Evolutionary conservation across 2,113 vertebrate species (phyloP), one percentile per base, ranked within the genome.

Genomic region (Xiphophorus hellerii): DNA sequence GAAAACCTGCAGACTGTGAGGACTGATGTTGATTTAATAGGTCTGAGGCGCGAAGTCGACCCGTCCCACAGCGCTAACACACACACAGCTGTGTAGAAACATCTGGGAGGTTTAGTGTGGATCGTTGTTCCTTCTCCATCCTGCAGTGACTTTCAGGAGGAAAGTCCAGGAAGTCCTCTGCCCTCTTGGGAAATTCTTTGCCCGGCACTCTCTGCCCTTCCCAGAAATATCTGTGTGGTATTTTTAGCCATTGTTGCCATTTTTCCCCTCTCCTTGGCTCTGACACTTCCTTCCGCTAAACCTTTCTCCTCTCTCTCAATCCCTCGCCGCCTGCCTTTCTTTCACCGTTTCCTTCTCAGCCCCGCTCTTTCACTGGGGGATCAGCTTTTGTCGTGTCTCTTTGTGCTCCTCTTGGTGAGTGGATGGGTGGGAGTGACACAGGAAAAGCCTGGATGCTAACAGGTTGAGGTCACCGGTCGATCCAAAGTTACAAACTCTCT

Each of bases 211-310:
- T 63, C 60, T 82, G 74, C 81, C 79, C 74, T 80, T 77, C 80
- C 74, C 75, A 73, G 76, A 29, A 2, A 62, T 80, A 78, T 72
- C 76, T 78, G 63, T 30, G 65, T 84, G 75, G 69, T 91, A 92
- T 93, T 91, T 92, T 92, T 89, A 92, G 90, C 80, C 62, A 76
- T 87, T 91, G 84, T 86, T 90, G 35, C 82, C 66, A 73, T 88
- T 89, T 88, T 82, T 74, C 77, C 83, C 48, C 58, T 81, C 79
- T 87, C 80, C 78, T 77, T 65, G 74, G 60, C 78, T 66, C 66
- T 87, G 84, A 86, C 83, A 72, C 85, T 87, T 87, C 88, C 86
- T 86, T 88, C 87, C 86, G 12, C 71, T 78, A 51, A 31, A n/a
- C 48, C 71, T 72, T 66, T 73, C 30, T 77, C 51, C 35, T 82